Evolutionary conservation across 2,797 vertebrate genomes (phyloP), one percentile per base, ranked within the genome.

Genomic region (Catharus ustulatus): DNA sequence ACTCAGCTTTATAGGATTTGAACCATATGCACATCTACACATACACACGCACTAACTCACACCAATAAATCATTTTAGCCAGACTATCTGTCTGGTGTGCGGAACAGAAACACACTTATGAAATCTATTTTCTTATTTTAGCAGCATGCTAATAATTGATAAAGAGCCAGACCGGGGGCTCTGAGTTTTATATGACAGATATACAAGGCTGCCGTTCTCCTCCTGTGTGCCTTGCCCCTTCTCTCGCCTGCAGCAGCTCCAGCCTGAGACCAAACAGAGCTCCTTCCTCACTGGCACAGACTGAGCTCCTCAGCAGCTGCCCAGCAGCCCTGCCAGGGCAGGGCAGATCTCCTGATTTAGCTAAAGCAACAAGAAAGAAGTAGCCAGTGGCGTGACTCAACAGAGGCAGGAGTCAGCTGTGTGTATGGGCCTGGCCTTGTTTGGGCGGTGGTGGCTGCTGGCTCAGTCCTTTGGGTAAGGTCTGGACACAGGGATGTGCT

Each of bases 61-160:
- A 42, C 68, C 80, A 59, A 21, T 84, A 91, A 83, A 94, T 89
- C 80, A 80, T 67, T 90, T 54, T 45, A 94, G 74, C 82, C 92
- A 95, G 94, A 96, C 94, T 96, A 92, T 95, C 92, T 94, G 94
- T 95, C 94, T 96, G 76, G 59, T 73, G 88, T 59, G 75, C 69
- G 71, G 78, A 90, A 54, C 91, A 91, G 84, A 95, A 96, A 92
- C 79, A 81, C 61, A 57, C 87, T 93, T 76, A 76, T 58, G 92
- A 95, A 91, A 94, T 90, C 81, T 90, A 81, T 82, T 94, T 93
- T 93, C 77, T 89, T 76, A 90, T 89, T 91, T 93, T 90, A 91
- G 92, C 74, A 95, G 89, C 45, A 79, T 82, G 81, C 85, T 92
- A 94, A 90, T 95, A 87, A 95, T 87, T 88, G 85, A 94, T 94